Conservation (phyloP, 1,140 invertebrate species). For the Pseudomyrmex dendroicus region DNA sequence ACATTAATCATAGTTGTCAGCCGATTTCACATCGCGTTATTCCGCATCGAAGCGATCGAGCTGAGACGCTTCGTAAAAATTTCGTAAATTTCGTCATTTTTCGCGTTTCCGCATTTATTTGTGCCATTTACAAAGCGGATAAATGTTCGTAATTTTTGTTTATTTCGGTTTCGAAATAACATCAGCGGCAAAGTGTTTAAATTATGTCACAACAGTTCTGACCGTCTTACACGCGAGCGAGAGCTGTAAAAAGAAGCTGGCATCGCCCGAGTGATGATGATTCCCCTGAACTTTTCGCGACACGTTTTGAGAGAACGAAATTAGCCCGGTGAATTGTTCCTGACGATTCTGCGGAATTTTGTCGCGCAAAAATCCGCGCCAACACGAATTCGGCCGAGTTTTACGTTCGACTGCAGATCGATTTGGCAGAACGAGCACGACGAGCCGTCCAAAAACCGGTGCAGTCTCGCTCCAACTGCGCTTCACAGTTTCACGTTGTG, state of each 20-base stretch:
- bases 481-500: background rate
- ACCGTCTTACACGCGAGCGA: constrained; percentile 42
- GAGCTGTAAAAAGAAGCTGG: constrained; percentile 63
- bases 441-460: background rate
- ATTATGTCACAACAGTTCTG: constrained; percentile 54
- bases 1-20: background rate
- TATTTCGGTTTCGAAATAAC: constrained; percentile 1
- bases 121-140: constrained; percentile 44
- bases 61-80: background rate
- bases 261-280: background rate
- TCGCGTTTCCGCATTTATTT: constrained; percentile 57
- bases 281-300: background rate
- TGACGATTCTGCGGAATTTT: background rate
- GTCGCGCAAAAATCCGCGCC: constrained; percentile 48
- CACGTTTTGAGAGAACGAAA: constrained; percentile 38
- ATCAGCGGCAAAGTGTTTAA: constrained; percentile 54
- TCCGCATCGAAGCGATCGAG: background rate
- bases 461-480: background rate
- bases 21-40: background rate
- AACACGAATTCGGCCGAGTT: constrained; percentile 7
- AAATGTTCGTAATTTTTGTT: constrained; percentile 28
- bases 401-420: constrained; percentile 23
- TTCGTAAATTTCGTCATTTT: background rate
- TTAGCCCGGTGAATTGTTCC: constrained; percentile 61
- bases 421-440: constrained; percentile 15